Evolutionary conservation across 2,888 invertebrate genomes (phyloP), one percentile per base, ranked within the genome.

Genomic region (Andrena trimmerana): DNA sequence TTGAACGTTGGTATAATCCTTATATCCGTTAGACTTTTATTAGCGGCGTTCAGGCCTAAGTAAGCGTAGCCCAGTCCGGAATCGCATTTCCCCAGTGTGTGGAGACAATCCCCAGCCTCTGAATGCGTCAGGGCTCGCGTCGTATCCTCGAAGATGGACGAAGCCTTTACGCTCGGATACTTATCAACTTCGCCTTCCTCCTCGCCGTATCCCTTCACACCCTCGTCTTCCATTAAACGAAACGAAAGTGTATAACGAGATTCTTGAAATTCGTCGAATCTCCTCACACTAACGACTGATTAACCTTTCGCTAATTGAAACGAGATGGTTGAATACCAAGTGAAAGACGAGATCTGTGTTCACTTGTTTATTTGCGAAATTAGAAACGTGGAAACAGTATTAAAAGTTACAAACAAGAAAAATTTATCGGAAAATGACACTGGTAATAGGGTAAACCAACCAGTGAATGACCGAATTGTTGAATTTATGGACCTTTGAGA

Each of bases 21-120:
- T n/a, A 96, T 94, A 70, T 95, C 94, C 0, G 96, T 96, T 13
- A 96, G 90, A 7, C 90, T 92, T 93, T 95, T 94, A 20, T 95
- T 94, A 0, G 94, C 95, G 16, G 95, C 94, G 0, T 94, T 92
- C 27, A 95, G 94, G 93, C 95, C 95, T 62, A 96, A 90, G 90
- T 96, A 96, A 8, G 96, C 95, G 90, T 96, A 96, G 74, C 96
- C 95, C 91, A 83, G 90, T 85, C 95, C 95, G 0, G 93, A 94
- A 27, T 95, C 95, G 0, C 94, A 95, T 87, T 94, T 95, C 5
- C 95, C 95, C 4, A 95, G 90, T 57, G 94, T 81, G 78, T 94
- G 94, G 2, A 95, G 92, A n/a, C 94, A 90, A 0, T 92, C 82
- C 78, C 94, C 92, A 36, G 95, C 92, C 74, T 95, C 95, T 0